These are phyloP conservation scores for Brachylomia viminalis DNA, from an alignment of 2,888 invertebrate genomes.

Conservation along the genomic window DNA sequence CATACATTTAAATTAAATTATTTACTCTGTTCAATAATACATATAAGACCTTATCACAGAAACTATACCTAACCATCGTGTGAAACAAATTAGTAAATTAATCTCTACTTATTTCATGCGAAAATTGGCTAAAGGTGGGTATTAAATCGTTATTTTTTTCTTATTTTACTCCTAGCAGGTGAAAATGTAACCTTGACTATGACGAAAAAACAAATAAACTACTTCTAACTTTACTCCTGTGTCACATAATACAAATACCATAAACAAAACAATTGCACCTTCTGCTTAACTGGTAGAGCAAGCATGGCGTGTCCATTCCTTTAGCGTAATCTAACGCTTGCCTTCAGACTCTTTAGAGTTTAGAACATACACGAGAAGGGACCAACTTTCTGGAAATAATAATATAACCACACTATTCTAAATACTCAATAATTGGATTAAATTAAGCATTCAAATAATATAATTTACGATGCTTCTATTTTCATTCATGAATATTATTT, in stretches of 20 bases:
- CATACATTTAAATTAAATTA: not conserved
- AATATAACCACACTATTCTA: no score
- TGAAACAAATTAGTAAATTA: slow-evolving; percentile 20
- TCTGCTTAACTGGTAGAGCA: not conserved
- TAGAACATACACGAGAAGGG: not conserved
- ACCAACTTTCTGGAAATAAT: not conserved
- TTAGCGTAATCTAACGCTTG: not conserved
- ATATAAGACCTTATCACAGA: slow-evolving; percentile 10
- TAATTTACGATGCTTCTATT: not conserved
- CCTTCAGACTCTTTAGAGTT: not conserved
- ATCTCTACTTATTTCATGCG: slow-evolving; percentile 6
- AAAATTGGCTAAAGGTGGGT: not conserved
- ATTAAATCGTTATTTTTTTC: not conserved
- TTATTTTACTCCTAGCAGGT: not conserved
- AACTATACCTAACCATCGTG: slow-evolving; percentile 16
- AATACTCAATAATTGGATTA: not conserved
- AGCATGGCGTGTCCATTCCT: not conserved
- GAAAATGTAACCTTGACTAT: not conserved
- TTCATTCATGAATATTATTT: not conserved
- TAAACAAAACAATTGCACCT: not conserved
- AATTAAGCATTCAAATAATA: no score
- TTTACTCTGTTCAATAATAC: slow-evolving; percentile 17
- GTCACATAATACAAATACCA: not conserved
- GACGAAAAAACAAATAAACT: not conserved
- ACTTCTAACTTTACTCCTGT: not conserved